Evolutionary conservation across 1,140 invertebrate species (phyloP).

Genomic region (Diuraphis noxia): DNA sequence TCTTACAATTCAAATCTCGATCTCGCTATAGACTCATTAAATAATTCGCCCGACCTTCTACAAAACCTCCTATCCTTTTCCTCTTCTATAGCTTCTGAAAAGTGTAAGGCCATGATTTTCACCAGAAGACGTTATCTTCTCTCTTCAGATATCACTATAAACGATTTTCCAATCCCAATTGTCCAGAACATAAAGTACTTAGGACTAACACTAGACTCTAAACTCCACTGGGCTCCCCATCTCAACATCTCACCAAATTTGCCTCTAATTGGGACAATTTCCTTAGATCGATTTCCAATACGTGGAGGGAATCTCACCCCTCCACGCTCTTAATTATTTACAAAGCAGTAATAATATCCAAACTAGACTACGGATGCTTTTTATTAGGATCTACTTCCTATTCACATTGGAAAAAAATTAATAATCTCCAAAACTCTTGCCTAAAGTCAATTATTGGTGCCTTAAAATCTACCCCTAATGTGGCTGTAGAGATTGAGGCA

Average conservation of each 20-base stretch:
- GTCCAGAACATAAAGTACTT: background rate
- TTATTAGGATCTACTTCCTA: too few relatives aligned
- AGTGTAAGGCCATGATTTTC: background rate
- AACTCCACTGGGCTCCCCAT: background rate
- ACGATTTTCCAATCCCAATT: background rate
- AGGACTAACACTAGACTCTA: background rate
- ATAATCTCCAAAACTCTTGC: background rate
- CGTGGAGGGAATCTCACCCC: too few relatives aligned
- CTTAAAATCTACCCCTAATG: background rate
- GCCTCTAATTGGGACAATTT: background rate
- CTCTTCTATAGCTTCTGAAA: constrained; percentile 8
- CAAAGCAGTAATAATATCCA: too few relatives aligned
- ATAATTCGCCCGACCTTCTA: background rate
- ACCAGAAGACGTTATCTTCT: background rate
- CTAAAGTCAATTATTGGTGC: background rate
- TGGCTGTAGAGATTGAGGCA: too few relatives aligned
- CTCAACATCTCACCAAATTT: background rate
- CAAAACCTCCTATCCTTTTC: background rate
- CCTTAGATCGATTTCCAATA: background rate
- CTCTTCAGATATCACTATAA: background rate
- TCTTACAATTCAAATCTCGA: background rate
- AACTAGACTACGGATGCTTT: too few relatives aligned
- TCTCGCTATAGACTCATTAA: background rate
- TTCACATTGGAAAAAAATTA: background rate
- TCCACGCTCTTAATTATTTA: too few relatives aligned